Percentiles rank a stretch among this genome's conserved stretches.
Conservation (phyloP, 2,797 vertebrate genomes). For the Phoebastria nigripes region DNA sequence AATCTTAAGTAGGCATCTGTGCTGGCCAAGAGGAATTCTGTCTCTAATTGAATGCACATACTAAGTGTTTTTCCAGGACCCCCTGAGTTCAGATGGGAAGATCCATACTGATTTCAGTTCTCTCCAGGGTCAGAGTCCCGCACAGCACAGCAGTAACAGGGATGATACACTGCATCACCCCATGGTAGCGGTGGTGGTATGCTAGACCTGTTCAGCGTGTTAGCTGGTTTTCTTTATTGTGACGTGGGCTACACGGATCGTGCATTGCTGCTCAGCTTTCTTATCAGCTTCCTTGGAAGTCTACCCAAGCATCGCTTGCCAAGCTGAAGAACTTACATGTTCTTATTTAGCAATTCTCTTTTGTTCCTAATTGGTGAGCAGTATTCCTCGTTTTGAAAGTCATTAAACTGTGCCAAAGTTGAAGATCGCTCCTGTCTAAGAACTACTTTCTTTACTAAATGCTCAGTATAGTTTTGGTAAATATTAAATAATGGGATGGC, state of each 20-base stretch:
- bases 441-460: neutral
- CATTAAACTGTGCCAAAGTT: neutral
- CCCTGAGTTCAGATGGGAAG: neutral
- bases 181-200: neutral
- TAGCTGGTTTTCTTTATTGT: neutral
- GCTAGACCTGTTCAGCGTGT: neutral
- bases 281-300: neutral
- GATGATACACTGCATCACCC: neutral
- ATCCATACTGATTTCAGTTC: neutral
- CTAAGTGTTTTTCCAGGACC: neutral
- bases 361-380: neutral
- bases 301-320: neutral
- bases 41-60: neutral
- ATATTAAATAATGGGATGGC: neutral
- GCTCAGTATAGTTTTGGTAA: neutral
- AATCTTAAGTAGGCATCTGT: neutral
- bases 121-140: neutral
- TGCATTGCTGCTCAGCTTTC: neutral
- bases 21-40: neutral
- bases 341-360: neutral
- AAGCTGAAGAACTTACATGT: neutral
- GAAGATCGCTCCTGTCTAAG: neutral
- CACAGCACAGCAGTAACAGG: neutral
- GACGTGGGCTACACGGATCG: accelerated
- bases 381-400: neutral